phyloP scores from a whole-genome alignment of 2,888 invertebrate genomes.

The Nipponacmea schrenckii region DNA sequence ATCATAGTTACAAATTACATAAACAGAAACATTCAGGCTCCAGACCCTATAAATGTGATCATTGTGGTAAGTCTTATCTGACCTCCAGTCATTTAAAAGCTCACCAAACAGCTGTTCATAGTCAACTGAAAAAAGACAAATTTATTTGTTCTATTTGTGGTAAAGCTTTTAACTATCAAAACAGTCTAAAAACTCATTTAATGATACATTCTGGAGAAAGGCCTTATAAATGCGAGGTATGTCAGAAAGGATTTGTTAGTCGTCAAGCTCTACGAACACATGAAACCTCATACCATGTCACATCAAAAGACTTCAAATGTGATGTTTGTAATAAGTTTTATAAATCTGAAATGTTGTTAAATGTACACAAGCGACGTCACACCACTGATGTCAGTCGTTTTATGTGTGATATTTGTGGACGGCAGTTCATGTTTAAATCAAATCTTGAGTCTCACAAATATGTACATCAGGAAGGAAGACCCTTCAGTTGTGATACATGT shows the following conservation, averaged over 20 bases:
- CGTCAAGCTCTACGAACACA: conserved; percentile 45
- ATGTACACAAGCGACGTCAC: conserved; percentile 52
- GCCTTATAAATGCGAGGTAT: conserved; percentile 49
- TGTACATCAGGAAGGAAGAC: conserved; percentile 51
- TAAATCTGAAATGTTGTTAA: conserved; percentile 52
- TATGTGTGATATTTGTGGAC: conserved; percentile 59
- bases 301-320: conserved; percentile 43
- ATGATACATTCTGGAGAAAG: conserved; percentile 52
- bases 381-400: conserved; percentile 44
- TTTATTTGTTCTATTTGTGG: conserved; percentile 53
- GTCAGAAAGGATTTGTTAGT: conserved; percentile 56
- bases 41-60: conserved; percentile 53
- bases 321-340: conserved; percentile 56
- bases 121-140: conserved; percentile 34
- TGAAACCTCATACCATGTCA: conserved; percentile 44
- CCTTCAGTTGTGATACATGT: conserved; percentile 51
- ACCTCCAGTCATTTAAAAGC: conserved; percentile 59
- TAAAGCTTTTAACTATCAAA: conserved; percentile 58
- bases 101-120: conserved; percentile 56
- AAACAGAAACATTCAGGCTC: conserved; percentile 52
- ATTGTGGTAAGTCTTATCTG: conserved; percentile 60
- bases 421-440: conserved; percentile 57
- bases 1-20: conserved; percentile 59
- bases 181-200: conserved; percentile 56
- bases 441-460: conserved; percentile 56